Percentiles rank a stretch among this genome's conserved stretches.
These are phyloP conservation scores for Polyommatus iphigenia DNA, from an alignment of 2,888 invertebrate species.

Conservation along the genomic window DNA sequence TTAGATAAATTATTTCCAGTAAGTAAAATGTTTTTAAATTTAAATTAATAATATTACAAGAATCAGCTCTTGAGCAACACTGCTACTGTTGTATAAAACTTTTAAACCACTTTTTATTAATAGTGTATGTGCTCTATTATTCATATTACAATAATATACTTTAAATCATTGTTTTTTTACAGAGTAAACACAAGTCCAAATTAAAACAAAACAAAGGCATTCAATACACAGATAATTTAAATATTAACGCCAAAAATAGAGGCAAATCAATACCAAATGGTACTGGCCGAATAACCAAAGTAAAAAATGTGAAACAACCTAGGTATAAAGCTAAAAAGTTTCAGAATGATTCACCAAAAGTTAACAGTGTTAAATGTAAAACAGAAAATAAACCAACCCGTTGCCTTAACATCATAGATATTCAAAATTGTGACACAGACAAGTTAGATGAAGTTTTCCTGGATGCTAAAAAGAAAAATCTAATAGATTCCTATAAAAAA, in stretches of 20 bases:
- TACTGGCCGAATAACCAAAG: conserved; percentile 30
- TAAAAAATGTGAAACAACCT: conserved; percentile 17
- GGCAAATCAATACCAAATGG: conserved; percentile 33
- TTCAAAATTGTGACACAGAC: conserved; percentile 49
- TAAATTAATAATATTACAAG: conserved; percentile 24
- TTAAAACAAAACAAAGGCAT: conserved; percentile 29
- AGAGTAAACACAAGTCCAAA: conserved; percentile 31
- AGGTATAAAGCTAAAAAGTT: conserved; percentile 27
- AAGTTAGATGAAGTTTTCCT: conserved; percentile 56
- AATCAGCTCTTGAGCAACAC: neutral
- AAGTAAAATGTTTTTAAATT: conserved; percentile 35
- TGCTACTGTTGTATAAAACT: neutral
- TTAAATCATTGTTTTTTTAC: neutral
- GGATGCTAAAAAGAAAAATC: conserved; percentile 58
- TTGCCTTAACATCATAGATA: conserved; percentile 39
- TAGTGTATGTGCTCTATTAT: neutral
- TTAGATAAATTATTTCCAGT: conserved; percentile 50
- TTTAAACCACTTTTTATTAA: neutral
- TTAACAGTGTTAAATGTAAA: conserved; percentile 36
- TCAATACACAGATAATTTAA: conserved; percentile 31
- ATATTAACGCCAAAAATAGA: conserved; percentile 32
- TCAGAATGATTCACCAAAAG: conserved; percentile 37
- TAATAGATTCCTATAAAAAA: conserved; percentile 49
- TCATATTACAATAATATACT: neutral
- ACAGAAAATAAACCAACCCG: conserved; percentile 38